These are phyloP conservation scores for Meteorus sp. DNA, from an alignment of 1,140 invertebrate species.

Conservation along the genomic window DNA sequence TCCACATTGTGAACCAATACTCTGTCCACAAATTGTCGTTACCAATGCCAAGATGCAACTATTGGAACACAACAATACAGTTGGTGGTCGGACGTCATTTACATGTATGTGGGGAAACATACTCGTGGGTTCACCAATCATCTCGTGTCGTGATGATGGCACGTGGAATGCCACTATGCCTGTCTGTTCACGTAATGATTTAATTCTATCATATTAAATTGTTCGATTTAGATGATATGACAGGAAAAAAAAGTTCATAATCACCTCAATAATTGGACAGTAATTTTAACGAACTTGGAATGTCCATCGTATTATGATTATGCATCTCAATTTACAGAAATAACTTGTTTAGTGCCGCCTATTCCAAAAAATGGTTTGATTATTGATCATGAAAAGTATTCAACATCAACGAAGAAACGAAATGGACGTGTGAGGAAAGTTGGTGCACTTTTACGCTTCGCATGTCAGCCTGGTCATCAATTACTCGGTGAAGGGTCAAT, in stretches of 20 bases:
- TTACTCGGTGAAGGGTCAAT: constrained; percentile 78
- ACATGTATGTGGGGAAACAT: constrained; percentile 81
- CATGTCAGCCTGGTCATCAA: constrained; percentile 70
- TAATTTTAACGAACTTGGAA: too few species aligned
- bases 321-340: constrained; percentile 63
- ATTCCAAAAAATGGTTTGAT: constrained; percentile 74
- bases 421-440: constrained; percentile 63
- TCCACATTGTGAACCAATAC: constrained; percentile 73
- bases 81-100: constrained; percentile 73
- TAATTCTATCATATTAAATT: neutral
- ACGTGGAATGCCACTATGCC: constrained; percentile 78
- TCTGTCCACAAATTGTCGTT: constrained; percentile 67
- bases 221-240: too few species aligned
- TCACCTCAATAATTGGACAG: too few species aligned
- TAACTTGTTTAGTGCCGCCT: constrained; percentile 74
- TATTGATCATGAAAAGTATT: constrained; percentile 56
- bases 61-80: constrained; percentile 67
- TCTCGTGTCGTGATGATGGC: constrained; percentile 76
- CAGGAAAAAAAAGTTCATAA: too few species aligned
- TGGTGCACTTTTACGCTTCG: constrained; percentile 77
- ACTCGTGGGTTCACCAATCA: constrained; percentile 70
- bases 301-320: too few species aligned
- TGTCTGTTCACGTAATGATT: constrained; percentile 57
- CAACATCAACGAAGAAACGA: constrained; percentile 46
- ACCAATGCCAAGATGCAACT: constrained; percentile 62